Percentiles rank a stretch among this genome's conserved stretches.
Conservation (phyloP, 2,888 invertebrate genomes). For the Drosophila kanekoi region DNA sequence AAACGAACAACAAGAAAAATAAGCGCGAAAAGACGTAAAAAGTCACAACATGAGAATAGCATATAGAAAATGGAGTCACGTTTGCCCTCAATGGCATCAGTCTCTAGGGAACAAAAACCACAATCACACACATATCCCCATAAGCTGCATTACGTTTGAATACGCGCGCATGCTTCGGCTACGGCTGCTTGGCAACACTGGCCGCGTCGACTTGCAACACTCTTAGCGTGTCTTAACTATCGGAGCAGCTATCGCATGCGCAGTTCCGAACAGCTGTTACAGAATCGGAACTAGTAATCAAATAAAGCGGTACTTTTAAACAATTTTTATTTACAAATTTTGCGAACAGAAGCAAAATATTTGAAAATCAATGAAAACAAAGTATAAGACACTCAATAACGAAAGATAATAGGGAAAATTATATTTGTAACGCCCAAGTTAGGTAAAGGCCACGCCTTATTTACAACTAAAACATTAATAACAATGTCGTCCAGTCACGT, state of each 20-base stretch:
- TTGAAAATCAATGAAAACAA: too few relatives aligned
- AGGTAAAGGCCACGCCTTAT: too few relatives aligned
- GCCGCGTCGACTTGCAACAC: conserved; percentile 5
- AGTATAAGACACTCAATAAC: too few relatives aligned
- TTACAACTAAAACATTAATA: too few relatives aligned
- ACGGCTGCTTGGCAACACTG: conserved; percentile 23
- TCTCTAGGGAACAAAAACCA: conserved; percentile 45
- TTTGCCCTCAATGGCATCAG: conserved; percentile 48
- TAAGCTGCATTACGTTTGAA: conserved; percentile 24
- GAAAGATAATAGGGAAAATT: too few relatives aligned
- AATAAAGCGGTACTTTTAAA: not conserved
- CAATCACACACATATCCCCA: not conserved
- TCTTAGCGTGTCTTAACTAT: conserved; percentile 12
- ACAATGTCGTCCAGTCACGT: too few relatives aligned
- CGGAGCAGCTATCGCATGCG: conserved; percentile 31
- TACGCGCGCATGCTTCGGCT: conserved; percentile 2
- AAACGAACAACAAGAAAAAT: conserved; percentile 18
- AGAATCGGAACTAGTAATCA: not conserved
- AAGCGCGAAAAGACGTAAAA: conserved; percentile 50
- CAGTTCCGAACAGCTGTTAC: not conserved
- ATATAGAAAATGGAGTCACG: conserved; percentile 71
- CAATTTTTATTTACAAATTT: not conserved
- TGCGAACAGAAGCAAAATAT: too few relatives aligned
- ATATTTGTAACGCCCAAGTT: too few relatives aligned
- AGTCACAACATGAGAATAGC: conserved; percentile 38